Base-by-base conservation (phyloP, 2,888 invertebrate species). In the Cremastinae sp. region DNA sequence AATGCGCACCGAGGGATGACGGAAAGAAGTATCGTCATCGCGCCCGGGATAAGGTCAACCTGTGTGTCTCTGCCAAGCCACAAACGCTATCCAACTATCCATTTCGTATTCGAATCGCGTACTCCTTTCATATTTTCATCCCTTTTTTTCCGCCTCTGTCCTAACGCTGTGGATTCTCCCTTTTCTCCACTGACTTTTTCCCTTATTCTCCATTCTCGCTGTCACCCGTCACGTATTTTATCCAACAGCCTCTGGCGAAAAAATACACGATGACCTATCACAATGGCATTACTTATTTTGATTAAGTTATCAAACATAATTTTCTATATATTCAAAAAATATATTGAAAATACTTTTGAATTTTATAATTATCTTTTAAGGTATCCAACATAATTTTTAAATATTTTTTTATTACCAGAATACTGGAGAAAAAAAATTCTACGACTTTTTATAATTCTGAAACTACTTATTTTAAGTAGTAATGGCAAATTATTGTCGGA, bases 21-120 rank as follows among this genome's bases (percentile, higher is more conserved):
- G 38, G 61, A 74, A 69, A 58, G 49, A 41, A 62, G 47, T 45
- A 49, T 74, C 61, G 22, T 22, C 47, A 34, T 41, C 34, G 16
- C 18, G 12, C 28, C 28, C 1, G 53, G 74, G 58, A 12, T 22
- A 58, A 49, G 51, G 72, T 75, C 71, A 73, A 75, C 66, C 73
- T 16, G 12, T 12, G 18, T 54, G 18, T 18, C 12, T 45, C 76
- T 62, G 75, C 69, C 74, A 74, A 76, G 47, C 59, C 58, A 41
- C 62, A 58, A 59, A 64, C 43, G 38, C 14, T 59, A 43, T 71
- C 51, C 56, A 79, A 69, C 80, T 79, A 79, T 76, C 83, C 82
- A 79, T 82, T 85, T 85, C 80, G 75, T 82, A 84, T 85, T 85
- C 85, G 79, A 82, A 79, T 80, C 78, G 81, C 73, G 77, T 75